Evolutionary conservation across 2,113 vertebrate species (phyloP).

Genomic region (Peromyscus leucopus): DNA sequence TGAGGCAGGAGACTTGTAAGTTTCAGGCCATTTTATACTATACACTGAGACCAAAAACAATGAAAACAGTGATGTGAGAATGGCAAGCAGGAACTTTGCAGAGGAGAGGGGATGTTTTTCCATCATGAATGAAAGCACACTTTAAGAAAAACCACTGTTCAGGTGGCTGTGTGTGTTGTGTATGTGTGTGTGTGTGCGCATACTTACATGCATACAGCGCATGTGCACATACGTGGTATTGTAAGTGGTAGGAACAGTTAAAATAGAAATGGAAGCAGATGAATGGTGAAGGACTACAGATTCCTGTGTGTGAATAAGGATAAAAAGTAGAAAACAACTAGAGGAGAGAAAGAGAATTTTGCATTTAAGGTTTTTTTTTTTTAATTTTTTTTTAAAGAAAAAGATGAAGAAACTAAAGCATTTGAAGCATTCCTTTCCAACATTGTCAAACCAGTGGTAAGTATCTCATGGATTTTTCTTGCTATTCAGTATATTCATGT

Average conservation of each 20-base stretch:
- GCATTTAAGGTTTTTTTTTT: constrained; percentile 17
- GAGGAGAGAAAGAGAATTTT: neutral
- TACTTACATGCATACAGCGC: neutral
- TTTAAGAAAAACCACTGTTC: constrained; percentile 33
- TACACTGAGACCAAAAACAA: neutral
- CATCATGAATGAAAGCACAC: neutral
- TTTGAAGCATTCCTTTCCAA: constrained; percentile 92
- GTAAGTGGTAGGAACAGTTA: neutral
- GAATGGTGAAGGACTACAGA: constrained; percentile 25
- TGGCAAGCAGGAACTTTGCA: constrained; percentile 5
- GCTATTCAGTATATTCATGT: constrained; percentile 18
- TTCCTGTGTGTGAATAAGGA: constrained; percentile 4
- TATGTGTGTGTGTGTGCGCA: too few relatives aligned
- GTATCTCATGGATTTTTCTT: constrained; percentile 81
- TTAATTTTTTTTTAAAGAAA: constrained; percentile 88
- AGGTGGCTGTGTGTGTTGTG: neutral
- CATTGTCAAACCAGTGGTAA: constrained; percentile 94
- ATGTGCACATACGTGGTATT: neutral
- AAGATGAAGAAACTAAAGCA: constrained; percentile 94
- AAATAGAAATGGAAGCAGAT: constrained; percentile 51
- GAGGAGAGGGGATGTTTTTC: neutral
- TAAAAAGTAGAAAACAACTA: constrained; percentile 52
- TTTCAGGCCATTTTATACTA: neutral
- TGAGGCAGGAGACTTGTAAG: neutral
- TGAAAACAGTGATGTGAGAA: neutral